Evolutionary conservation across 2,888 invertebrate genomes (phyloP).

Genomic region (Hipparchia semele): DNA sequence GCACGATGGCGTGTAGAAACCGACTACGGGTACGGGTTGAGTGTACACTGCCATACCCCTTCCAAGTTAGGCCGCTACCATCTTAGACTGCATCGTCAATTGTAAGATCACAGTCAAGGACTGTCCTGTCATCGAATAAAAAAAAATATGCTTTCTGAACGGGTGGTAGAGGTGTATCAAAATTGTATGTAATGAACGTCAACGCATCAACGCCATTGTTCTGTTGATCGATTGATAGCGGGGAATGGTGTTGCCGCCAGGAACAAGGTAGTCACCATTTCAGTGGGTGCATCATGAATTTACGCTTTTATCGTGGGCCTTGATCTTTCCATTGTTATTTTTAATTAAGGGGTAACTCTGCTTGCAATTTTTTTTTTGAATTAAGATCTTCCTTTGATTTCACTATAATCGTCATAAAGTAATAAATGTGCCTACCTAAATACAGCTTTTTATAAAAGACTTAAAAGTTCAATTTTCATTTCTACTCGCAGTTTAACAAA

Average conservation of each 20-base stretch:
- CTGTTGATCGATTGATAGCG: conserved; percentile 14
- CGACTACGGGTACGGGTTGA: too few species aligned
- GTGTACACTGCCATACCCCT: too few species aligned
- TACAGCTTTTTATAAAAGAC: background rate
- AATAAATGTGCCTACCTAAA: background rate
- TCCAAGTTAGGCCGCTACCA: too few species aligned
- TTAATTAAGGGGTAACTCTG: conserved; percentile 11
- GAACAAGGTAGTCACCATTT: conserved; percentile 13
- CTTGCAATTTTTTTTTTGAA: conserved; percentile 4
- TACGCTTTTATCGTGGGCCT: conserved; percentile 3
- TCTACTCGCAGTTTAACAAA: too few species aligned
- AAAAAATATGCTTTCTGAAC: too few species aligned
- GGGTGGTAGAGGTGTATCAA: background rate
- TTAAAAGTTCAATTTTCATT: too few species aligned
- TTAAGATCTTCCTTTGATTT: conserved; percentile 1
- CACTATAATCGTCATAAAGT: background rate
- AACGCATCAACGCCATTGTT: conserved; percentile 18
- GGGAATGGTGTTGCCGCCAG: conserved; percentile 10
- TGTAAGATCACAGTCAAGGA: too few species aligned
- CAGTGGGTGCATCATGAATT: conserved; percentile 6
- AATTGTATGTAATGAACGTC: conserved; percentile 2
- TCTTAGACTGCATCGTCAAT: too few species aligned
- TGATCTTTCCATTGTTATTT: conserved; percentile 18
- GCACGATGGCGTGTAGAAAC: too few species aligned
- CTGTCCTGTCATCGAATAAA: too few species aligned